These are phyloP conservation scores for Corythornis cristatus DNA, from an alignment of 2,113 vertebrate genomes.

Conservation along the genomic window DNA sequence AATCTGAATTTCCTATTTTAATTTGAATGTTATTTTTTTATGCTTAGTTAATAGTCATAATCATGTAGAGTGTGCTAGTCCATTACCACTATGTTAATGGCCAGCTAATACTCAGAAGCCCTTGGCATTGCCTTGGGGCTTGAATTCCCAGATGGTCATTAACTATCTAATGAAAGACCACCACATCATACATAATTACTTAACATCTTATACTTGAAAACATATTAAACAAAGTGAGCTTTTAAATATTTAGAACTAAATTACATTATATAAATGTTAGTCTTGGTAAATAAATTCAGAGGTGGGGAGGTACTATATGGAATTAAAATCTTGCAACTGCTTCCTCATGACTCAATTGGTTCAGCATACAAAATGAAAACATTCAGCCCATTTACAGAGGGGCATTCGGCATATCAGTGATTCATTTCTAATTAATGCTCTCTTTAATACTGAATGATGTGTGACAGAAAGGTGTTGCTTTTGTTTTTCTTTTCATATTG, in stretches of 20 bases:
- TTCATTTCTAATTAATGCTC: constrained; percentile 11
- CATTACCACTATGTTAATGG: constrained; percentile 71
- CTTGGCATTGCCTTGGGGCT: constrained; percentile 67
- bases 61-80: constrained; percentile 66
- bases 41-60: constrained; percentile 68
- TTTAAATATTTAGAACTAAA: constrained; percentile 77
- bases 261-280: constrained; percentile 78
- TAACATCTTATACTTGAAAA: constrained; percentile 76
- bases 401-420: not conserved
- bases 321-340: constrained; percentile 65
- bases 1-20: constrained; percentile 63
- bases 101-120: constrained; percentile 71
- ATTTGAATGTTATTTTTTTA: constrained; percentile 63
- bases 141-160: constrained; percentile 77
- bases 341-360: constrained; percentile 40
- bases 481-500: not conserved
- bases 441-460: not conserved
- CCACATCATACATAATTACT: constrained; percentile 77
- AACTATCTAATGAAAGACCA: constrained; percentile 77
- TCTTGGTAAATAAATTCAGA: constrained; percentile 74
- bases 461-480: not conserved
- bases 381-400: constrained; percentile 45
- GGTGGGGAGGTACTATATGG: constrained; percentile 65
- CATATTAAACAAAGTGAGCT: constrained; percentile 79
- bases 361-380: constrained; percentile 4